Evolutionary conservation across 2,797 vertebrate genomes (phyloP), one percentile per base, ranked within the genome.

Genomic region (Prionace glauca): DNA sequence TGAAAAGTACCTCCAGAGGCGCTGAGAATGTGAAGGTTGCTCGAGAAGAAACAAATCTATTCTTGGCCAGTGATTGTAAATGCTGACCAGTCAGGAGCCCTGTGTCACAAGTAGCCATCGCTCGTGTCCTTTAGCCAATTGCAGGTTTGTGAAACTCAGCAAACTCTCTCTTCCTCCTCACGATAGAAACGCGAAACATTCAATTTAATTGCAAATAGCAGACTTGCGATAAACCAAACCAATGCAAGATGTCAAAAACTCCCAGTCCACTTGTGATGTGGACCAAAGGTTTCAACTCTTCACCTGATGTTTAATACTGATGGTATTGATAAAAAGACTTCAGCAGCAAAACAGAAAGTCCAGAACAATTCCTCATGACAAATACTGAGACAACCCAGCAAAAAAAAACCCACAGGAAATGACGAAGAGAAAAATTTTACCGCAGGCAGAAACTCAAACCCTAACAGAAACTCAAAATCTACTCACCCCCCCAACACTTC

Each of bases 401-500:
- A 62, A 32, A 32, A 32, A 29, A 90, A 29, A 12, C 9, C 62
- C 18, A 69, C 90, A 92, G 65, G 62, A 92, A 67, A 24, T 11
- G 90, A 11, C 9, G 36, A 69, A 69, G 67, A 62, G n/a, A 92
- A n/a, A 69, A 92, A 69, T 20, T 9, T 69, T 20, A 2, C 90
- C 90, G 5, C 65, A 69, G 65, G 41, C 62, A 69, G 90, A 92
- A 92, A 92, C 90, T 92, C 65, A 41, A 92, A 24, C 2, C n/a
- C n/a, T 24, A 65, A 92, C 90, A 92, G 90, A 69, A 92, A 92
- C 90, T 92, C 87, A 62, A 60, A 32, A 56, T 60, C 60, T 8
- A 32, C 87, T 90, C 56, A 32, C 3, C 29, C 50, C 50, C 26
- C 2, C 2, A 29, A 60, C 50, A 62, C 26, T 62, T 60, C 50